phyloP scores from a whole-genome alignment of 1,140 invertebrate genomes.

The Samia ricini region DNA sequence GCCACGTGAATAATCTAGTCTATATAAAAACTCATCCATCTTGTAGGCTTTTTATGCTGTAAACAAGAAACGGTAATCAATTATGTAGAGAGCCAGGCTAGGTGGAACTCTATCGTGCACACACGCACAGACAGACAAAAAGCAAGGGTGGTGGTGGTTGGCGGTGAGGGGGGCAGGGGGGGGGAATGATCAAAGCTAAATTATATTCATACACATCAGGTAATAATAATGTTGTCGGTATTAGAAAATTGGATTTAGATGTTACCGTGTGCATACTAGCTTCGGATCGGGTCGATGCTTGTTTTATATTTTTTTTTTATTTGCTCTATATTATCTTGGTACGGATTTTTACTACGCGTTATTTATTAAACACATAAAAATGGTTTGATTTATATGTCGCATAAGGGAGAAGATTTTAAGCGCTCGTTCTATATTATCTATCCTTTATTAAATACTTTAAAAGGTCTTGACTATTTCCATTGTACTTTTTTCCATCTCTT shows the following conservation, averaged over 20 bases:
- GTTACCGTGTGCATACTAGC: slow-evolving; percentile 11
- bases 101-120: background rate
- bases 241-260: slow-evolving; percentile 46
- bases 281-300: background rate
- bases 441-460: no score
- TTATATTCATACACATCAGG: slow-evolving; percentile 23
- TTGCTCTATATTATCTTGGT: background rate
- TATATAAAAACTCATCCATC: no score
- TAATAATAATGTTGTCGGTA: slow-evolving; percentile 37
- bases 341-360: no score
- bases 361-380: no score
- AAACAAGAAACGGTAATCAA: background rate
- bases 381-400: no score
- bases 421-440: no score
- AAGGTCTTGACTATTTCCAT: no score
- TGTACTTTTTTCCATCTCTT: no score
- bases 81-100: background rate
- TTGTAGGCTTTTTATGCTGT: background rate
- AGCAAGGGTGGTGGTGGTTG: no score
- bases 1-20: no score
- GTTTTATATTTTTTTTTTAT: slow-evolving; percentile 1
- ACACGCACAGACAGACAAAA: background rate
- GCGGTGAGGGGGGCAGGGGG: background rate
- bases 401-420: no score
- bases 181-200: slow-evolving; percentile 36